Evolutionary conservation across 53 echinoderm and acorn worm species (phyloP), one percentile per base, ranked within the genome.

Genomic region (Luidia sarsii): DNA sequence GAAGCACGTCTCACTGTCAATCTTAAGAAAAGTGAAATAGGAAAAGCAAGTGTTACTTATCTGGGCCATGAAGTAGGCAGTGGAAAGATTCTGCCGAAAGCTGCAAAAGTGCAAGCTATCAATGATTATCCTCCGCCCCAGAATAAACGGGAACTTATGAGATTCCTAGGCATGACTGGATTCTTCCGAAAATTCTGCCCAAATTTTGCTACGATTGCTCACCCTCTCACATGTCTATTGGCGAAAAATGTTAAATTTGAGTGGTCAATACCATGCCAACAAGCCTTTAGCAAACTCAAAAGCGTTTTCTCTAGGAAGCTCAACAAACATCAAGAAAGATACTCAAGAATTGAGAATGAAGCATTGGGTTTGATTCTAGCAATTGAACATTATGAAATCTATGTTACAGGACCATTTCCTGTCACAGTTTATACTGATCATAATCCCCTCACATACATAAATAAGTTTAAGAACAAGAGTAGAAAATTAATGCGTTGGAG

Each of bases 141-240:
- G 3, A 69, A 34, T 22, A 57, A 71, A 52, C 46, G 54, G 36
- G 80, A 85, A 39, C 22, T 85, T 16, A 23, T 46, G 15, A 20
- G 81, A 48, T 68, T 89, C 30, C 31, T 89, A 15, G 89, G 72
- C 0, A 89, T 85, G 85, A 33, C 32, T 16, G 72, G 89, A 16
- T 89, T 70, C 52, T 89, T 66, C 33, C 64, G 83, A 7, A 90
- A 67, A 23, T 82, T 90, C 33, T 62, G 64, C 31, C 33, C 37
- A 57, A 91, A 87, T 43, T 77, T 82, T 39, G 29, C 24, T 29
- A 29, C 32, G 21, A 24, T 83, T 48, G 65, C 32, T 2, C 39
- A n/a, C 1, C 88, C 88, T 16, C 70, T 88, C 36, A 90, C 90
- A 22, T 75, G 73, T 22, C 74, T 87, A 28, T 46, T 87, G 20